phyloP scores from a whole-genome alignment of 2,113 vertebrate genomes.

The Pelmatolapia mariae region DNA sequence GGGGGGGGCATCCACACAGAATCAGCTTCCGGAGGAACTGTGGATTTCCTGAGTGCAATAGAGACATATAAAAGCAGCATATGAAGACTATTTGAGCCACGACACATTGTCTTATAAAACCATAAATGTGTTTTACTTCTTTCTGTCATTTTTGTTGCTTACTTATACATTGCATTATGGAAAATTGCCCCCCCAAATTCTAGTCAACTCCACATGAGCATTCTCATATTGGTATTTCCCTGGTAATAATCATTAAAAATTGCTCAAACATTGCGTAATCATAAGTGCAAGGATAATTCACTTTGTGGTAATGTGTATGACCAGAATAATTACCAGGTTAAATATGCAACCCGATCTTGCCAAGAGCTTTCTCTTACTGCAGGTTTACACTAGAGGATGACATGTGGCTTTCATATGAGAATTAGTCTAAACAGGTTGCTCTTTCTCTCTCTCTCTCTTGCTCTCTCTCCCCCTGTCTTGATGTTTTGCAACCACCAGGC shows the following conservation, averaged over 20 bases:
- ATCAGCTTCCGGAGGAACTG: background rate
- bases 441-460: background rate
- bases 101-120: background rate
- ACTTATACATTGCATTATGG: background rate
- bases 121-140: background rate
- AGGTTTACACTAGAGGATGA: constrained; percentile 35
- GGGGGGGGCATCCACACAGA: background rate
- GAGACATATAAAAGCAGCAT: background rate
- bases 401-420: constrained; percentile 62
- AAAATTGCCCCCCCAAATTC: background rate
- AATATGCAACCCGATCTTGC: constrained; percentile 12
- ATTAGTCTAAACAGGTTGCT: constrained; percentile 59
- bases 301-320: constrained; percentile 5
- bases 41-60: background rate
- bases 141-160: background rate
- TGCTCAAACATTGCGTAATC: background rate
- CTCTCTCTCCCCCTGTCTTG: constrained; percentile 5
- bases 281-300: background rate
- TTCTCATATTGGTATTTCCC: constrained; percentile 4
- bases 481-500: constrained; percentile 60
- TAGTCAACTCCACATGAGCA: background rate
- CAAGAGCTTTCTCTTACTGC: constrained; percentile 21
- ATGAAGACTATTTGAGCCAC: background rate
- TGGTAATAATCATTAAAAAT: constrained; percentile 23
- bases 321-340: constrained; percentile 18